Percentiles rank a stretch among this genome's conserved stretches.
phyloP scores from a whole-genome alignment of 1,140 invertebrate species.

The Pseudobourletiella spinata region DNA sequence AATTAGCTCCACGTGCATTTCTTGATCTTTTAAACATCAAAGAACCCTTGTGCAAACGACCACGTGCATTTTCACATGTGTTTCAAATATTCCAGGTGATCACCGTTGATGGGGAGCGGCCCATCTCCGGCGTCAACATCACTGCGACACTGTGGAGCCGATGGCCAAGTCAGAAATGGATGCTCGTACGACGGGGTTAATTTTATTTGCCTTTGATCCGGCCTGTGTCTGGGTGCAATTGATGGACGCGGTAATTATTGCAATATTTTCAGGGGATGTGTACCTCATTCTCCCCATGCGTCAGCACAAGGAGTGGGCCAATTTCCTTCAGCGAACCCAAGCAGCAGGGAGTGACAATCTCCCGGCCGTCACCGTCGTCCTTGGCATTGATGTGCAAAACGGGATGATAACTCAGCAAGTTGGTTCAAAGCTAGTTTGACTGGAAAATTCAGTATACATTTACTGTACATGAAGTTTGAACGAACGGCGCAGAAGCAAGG shows the following conservation, averaged over 20 bases:
- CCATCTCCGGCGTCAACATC: neutral
- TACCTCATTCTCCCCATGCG: slow-evolving; percentile 4
- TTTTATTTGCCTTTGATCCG: neutral
- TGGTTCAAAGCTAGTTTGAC: neutral
- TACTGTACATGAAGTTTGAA: too few relatives aligned
- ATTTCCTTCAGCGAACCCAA: neutral
- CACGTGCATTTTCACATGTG: neutral
- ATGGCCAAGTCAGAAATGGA: slow-evolving; percentile 3
- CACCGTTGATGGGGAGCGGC: slow-evolving; percentile 1
- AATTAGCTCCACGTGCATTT: neutral
- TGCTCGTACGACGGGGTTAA: neutral
- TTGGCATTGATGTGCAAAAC: slow-evolving; percentile 1
- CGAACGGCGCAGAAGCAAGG: too few relatives aligned
- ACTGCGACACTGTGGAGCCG: neutral
- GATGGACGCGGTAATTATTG: neutral
- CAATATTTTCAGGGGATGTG: neutral
- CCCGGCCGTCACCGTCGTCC: slow-evolving; percentile 4
- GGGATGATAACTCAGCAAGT: slow-evolving; percentile 11
- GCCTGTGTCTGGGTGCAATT: neutral
- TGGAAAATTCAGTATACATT: too few relatives aligned
- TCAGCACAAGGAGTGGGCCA: slow-evolving; percentile 6
- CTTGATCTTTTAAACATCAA: neutral
- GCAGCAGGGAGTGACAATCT: neutral
- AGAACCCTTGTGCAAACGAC: too few relatives aligned
- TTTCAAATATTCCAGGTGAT: neutral